phyloP scores from a whole-genome alignment of 2,888 invertebrate genomes.

The Loripinus fragilis region DNA sequence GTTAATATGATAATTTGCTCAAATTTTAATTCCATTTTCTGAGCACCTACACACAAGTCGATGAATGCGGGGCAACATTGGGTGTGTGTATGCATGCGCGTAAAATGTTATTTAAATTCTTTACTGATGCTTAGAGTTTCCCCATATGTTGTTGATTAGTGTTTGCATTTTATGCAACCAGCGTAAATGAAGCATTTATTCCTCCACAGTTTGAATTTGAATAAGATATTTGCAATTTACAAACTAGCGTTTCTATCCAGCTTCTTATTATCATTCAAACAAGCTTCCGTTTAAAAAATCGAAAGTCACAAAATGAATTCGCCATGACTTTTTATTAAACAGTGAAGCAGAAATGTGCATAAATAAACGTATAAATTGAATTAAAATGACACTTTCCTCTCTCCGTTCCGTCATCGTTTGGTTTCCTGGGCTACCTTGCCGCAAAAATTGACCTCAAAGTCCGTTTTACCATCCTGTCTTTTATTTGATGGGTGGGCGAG shows the following conservation, averaged over 20 bases:
- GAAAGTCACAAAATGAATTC: slow-evolving; percentile 6
- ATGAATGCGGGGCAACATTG: background rate
- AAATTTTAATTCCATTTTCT: slow-evolving; percentile 33
- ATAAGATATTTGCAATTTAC: background rate
- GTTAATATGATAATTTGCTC: too few species aligned
- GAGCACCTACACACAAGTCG: background rate
- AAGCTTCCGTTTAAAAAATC: slow-evolving; percentile 11
- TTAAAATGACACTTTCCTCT: slow-evolving; percentile 3
- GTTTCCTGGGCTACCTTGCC: background rate
- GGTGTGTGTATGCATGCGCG: background rate
- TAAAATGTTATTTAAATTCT: slow-evolving; percentile 15
- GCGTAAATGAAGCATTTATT: slow-evolving; percentile 49
- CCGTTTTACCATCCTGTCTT: background rate
- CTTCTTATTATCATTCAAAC: slow-evolving; percentile 16
- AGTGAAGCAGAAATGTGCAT: background rate
- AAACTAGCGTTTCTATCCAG: background rate
- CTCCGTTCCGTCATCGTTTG: background rate
- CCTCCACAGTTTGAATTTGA: slow-evolving; percentile 11
- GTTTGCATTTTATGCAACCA: slow-evolving; percentile 62
- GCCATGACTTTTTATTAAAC: background rate
- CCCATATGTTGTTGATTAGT: slow-evolving; percentile 42
- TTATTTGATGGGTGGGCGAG: slow-evolving; percentile 49
- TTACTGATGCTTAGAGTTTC: slow-evolving; percentile 35
- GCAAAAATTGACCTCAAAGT: background rate
- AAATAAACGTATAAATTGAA: slow-evolving; percentile 12